Base-by-base conservation (phyloP, 1,140 invertebrate species). In the Eumeta japonica region DNA sequence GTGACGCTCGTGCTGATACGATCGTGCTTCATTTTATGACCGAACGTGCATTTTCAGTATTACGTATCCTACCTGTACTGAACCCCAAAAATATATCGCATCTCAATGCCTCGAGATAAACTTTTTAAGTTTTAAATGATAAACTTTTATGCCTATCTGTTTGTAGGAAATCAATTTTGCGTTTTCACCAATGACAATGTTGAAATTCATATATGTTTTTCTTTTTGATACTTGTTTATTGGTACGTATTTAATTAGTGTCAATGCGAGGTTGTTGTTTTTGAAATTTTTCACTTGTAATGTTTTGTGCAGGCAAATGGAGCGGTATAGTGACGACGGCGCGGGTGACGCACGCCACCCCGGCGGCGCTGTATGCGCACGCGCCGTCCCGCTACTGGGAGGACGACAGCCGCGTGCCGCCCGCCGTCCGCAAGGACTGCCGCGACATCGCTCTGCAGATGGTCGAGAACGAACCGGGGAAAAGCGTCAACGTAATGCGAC, bases 351-450 rank as follows among this genome's bases (percentile, higher is more conserved):
- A 89, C 48, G 86, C 87, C 0, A 87, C 86, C 0, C 86, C 87
- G 0, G 84, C 85, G 0, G 85, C 86, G 0, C 68, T 87, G 4
- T 94, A 92, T 70, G 88, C 88, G 1, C 83, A 90, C 50, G 80
- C 84, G 1, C 79, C 87, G 0, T 83, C 84, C 12, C 70, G 89
- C 10, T 83, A 88, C 46, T 92, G 88, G 85, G 88, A 92, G 60
- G 84, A 85, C 47, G 87, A 90, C 81, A 64, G 66, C 14, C 39
- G 63, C 11, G 70, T 74, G 0, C 61, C 63, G 2, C 68, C 68
- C 0, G 62, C 62, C 13, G 63, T 78, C 36, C 54, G 74, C 0
- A 56, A 52, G 15, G 62, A 65, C 16, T 79, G 76, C 48, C 64
- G 70, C 7, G 79, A 81, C 39, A 75, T 80, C 12, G 79, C 77